Conservation (phyloP, 2,113 vertebrate species). For the Irena cyanogastra region DNA sequence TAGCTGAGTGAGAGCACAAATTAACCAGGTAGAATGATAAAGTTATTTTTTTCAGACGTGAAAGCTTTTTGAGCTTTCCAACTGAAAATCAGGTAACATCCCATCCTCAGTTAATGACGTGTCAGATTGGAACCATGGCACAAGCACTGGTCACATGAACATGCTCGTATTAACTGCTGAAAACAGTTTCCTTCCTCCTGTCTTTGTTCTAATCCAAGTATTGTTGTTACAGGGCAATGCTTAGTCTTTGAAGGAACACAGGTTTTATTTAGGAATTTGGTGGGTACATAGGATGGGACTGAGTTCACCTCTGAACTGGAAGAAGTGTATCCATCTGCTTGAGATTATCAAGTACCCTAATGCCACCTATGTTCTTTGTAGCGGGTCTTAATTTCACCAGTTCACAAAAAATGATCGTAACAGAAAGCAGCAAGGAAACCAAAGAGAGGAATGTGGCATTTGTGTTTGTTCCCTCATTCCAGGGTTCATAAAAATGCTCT, state of each 20-base stretch:
- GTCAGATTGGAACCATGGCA: background rate
- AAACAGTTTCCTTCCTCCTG: background rate
- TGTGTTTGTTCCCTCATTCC: background rate
- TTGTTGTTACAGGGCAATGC: background rate
- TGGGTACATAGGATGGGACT: background rate
- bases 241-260: background rate
- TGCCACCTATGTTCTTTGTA: background rate
- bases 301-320: background rate
- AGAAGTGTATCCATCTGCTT: background rate
- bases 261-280: background rate
- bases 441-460: background rate
- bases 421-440: background rate
- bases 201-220: background rate
- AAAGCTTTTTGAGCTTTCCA: background rate
- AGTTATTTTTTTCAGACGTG: background rate
- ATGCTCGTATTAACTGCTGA: background rate
- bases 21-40: background rate
- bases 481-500: background rate
- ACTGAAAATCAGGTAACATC: background rate
- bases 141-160: background rate
- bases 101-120: background rate
- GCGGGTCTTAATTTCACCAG: background rate
- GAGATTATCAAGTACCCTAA: background rate
- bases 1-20: background rate
- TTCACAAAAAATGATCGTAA: background rate